These are phyloP conservation scores for Leptopterna dolabrata DNA, from an alignment of 2,888 invertebrate species.

Conservation along the genomic window DNA sequence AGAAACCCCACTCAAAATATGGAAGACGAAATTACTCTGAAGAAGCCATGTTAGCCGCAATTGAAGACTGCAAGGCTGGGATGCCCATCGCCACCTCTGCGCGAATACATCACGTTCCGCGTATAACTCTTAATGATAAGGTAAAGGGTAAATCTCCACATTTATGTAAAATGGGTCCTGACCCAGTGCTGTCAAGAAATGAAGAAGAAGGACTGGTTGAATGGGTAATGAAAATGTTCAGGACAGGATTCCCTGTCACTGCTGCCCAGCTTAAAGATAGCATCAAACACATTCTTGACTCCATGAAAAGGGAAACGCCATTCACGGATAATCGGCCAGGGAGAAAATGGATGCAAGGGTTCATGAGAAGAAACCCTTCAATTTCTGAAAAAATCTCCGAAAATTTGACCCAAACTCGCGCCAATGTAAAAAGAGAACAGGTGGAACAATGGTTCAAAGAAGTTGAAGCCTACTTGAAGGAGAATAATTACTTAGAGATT, in stretches of 20 bases:
- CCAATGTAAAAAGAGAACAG: constrained; percentile 64
- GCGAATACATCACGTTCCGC: too few relatives aligned
- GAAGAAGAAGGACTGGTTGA: constrained; percentile 24
- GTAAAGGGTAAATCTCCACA: too few relatives aligned
- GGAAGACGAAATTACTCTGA: too few relatives aligned
- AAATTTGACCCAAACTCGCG: constrained; percentile 63
- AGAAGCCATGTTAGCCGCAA: too few relatives aligned
- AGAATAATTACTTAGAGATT: too few relatives aligned
- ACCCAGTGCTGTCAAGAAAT: constrained; percentile 22
- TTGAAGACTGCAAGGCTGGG: constrained; percentile 31
- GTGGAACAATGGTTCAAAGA: constrained; percentile 64
- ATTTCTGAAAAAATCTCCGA: constrained; percentile 63
- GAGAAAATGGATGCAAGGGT: too few relatives aligned
- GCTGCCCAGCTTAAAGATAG: constrained; percentile 34
- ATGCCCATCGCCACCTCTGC: constrained; percentile 37
- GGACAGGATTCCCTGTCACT: too few relatives aligned
- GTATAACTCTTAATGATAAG: too few relatives aligned
- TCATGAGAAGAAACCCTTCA: constrained; percentile 55
- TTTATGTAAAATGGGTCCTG: too few relatives aligned
- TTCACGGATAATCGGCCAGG: constrained; percentile 9
- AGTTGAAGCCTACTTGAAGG: constrained; percentile 61
- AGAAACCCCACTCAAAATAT: too few relatives aligned
- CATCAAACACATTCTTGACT: constrained; percentile 30
- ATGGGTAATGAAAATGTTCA: constrained; percentile 30
- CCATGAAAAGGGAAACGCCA: constrained; percentile 27